phyloP scores from a whole-genome alignment of 2,113 vertebrate species.

The Platanista minor region DNA sequence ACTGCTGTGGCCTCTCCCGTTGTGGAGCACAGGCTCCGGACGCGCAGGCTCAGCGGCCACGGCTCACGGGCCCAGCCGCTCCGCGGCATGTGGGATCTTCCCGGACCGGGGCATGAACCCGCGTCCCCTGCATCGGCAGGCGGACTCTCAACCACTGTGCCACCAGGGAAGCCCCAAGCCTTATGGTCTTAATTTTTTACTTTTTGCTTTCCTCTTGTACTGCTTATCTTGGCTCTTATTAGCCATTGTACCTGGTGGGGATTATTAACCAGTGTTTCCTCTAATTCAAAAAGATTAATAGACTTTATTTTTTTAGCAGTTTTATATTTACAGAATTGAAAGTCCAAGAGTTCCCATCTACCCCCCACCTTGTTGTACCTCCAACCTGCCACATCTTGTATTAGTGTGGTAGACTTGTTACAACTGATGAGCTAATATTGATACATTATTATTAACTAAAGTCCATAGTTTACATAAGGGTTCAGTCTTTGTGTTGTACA shows the following conservation, averaged over 20 bases:
- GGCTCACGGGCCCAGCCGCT: too few species aligned
- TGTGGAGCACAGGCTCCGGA: too few species aligned
- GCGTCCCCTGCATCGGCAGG: too few species aligned
- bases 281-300: background rate
- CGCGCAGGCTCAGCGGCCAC: too few species aligned
- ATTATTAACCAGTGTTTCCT: constrained; percentile 1
- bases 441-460: constrained; percentile 27
- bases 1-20: too few species aligned
- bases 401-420: background rate
- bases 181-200: too few species aligned
- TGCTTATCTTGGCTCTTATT: background rate
- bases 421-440: background rate
- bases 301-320: constrained; percentile 1
- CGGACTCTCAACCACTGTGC: too few species aligned
- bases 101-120: too few species aligned
- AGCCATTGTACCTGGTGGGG: background rate
- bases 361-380: background rate
- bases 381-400: background rate
- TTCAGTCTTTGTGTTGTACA: background rate
- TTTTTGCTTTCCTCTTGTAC: background rate
- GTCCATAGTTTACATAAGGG: background rate
- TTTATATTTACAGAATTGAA: background rate
- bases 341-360: background rate
- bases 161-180: too few species aligned
- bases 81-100: too few species aligned